phyloP scores from a whole-genome alignment of 2,888 invertebrate genomes.

The Philopedon plagiatum region DNA sequence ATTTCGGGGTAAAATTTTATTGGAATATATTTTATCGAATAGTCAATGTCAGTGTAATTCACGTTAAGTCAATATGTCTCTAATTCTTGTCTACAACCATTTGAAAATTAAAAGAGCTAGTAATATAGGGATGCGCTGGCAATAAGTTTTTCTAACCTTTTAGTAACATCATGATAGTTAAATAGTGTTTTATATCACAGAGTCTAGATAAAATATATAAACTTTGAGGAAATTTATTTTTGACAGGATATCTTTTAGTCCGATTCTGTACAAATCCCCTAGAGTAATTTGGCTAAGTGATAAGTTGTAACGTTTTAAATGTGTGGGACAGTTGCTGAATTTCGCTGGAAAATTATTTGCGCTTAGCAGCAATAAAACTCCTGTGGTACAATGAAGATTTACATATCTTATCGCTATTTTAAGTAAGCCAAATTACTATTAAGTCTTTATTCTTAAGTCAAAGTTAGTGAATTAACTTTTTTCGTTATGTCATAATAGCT shows the following conservation, averaged over 20 bases:
- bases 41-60: neutral
- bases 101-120: too few species aligned
- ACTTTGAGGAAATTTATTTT: too few species aligned
- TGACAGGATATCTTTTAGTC: neutral
- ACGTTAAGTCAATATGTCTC: too few species aligned
- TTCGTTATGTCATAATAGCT: neutral
- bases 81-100: too few species aligned
- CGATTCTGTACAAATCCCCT: conserved; percentile 27
- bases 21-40: neutral
- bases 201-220: too few species aligned
- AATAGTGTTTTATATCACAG: too few species aligned
- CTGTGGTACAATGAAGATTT: conserved; percentile 38
- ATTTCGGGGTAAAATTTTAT: neutral
- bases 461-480: conserved; percentile 3
- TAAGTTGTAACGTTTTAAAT: conserved; percentile 44
- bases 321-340: conserved; percentile 44
- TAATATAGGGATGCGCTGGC: too few species aligned
- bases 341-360: conserved; percentile 34
- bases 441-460: conserved; percentile 11
- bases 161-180: too few species aligned
- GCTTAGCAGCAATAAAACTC: conserved; percentile 38
- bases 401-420: conserved; percentile 39
- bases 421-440: conserved; percentile 15
- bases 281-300: conserved; percentile 46
- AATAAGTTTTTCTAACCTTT: too few species aligned